Evolutionary conservation across 2,113 vertebrate species (phyloP), one percentile per base, ranked within the genome.

Genomic region (Amblyornis subalaris): DNA sequence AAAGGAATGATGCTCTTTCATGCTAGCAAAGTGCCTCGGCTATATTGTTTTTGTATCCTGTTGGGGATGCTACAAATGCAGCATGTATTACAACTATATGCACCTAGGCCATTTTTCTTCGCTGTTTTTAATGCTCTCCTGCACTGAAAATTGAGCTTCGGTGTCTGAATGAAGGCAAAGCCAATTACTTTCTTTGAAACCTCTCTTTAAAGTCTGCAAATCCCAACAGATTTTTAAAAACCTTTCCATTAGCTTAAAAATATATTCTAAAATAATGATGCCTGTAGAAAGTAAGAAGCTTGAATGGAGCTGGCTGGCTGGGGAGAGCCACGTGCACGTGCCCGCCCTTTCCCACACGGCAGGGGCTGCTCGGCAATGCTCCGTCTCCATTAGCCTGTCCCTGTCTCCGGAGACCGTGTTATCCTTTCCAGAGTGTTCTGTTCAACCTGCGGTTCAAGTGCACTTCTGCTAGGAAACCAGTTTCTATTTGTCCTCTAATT

Each of bases 1-100:
- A 84, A 62, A 93, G 91, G 94, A 97, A 96, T 76, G 83, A 92
- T 86, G 87, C 91, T 97, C 92, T 96, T 96, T 96, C 96, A 93
- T 93, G 90, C 92, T 55, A 96, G 92, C 94, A 94, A 45, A 58
- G 81, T 69, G 94, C 92, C 91, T 84, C 33, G 23, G 92, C 76
- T 92, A 73, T 60, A 82, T 70, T 96, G 90, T 76, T 94, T 86
- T 58, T 89, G 78, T 73, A 94, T 85, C 90, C 88, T 89, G 70
- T 80, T 95, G 93, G 89, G 95, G 78, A 95, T 95, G 45, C 54
- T 87, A 87, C 67, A 80, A 82, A 89, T 96, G 36, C 53, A 96
- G 65, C 33, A 40, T 94, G 92, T 94, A 84, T 88, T 89, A 90
- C 85, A 91, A 93, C 94, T 95, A 90, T 54, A 93, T 81, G 91